phyloP scores from a whole-genome alignment of 2,113 vertebrate genomes.

The Thermophis baileyi region DNA sequence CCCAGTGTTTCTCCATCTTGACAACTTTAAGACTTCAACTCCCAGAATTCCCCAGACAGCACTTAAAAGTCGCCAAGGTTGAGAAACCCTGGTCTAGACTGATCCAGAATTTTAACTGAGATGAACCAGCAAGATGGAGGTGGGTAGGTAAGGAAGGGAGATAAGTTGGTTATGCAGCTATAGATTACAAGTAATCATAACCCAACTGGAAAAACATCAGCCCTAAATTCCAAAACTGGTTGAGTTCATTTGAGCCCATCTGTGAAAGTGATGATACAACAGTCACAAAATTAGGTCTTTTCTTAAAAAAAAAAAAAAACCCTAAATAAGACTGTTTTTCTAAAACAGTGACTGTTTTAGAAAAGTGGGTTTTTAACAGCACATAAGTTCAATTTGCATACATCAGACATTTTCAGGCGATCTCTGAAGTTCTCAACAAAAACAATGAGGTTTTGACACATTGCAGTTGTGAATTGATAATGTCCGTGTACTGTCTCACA shows the following conservation, averaged over 20 bases:
- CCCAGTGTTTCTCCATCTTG: background rate
- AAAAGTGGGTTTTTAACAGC: background rate
- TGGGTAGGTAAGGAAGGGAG: background rate
- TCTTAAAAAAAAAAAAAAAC: background rate
- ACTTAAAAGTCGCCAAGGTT: background rate
- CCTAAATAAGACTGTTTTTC: background rate
- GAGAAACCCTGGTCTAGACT: background rate
- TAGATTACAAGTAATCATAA: background rate
- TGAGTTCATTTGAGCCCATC: background rate
- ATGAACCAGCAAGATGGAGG: background rate
- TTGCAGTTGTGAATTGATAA: background rate
- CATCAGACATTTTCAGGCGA: background rate
- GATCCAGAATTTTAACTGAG: background rate
- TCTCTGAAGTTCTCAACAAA: background rate
- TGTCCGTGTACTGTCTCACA: background rate
- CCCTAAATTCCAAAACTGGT: background rate
- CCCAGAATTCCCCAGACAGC: background rate
- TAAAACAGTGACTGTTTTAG: background rate
- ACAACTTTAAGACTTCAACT: background rate
- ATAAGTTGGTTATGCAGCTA: background rate
- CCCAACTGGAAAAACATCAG: background rate
- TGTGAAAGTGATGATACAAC: background rate
- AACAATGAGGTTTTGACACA: background rate
- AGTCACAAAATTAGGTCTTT: background rate
- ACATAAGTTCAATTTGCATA: background rate